Evolutionary conservation across 1,140 invertebrate genomes (phyloP), one percentile per base, ranked within the genome.

Genomic region (Melanaphis sacchari): DNA sequence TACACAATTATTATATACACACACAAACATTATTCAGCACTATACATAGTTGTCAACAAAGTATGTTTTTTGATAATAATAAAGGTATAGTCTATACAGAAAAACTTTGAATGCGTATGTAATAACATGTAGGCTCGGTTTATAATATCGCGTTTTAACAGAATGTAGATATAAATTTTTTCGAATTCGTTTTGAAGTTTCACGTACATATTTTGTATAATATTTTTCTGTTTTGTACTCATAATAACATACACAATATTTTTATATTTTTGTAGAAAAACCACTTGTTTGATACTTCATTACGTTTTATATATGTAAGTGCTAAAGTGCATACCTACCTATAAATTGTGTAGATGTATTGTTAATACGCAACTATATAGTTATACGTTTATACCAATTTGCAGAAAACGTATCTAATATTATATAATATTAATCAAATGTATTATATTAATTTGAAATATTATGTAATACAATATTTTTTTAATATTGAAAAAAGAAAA

Each of bases 221-320:
- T 81, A n/a, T 82, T 82, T 82, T 82, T 38, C 22, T 82, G 21
- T 82, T 82, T 82, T 36, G 36, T 38, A 38, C 2, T 18, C 8
- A 43, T 43, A 0, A 46, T 46, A 15, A 46, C 11, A 18, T 46
- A 46, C 15, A 46, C 18, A 3, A 49, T 49, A 49, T 3, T 49
- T 18, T 49, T 18, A 49, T 22, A 21, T 81, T 38, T 9, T 1
- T 82, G 38, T 4, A 82, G 15, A 43, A 85, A 85, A 85, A 85
- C 84, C 84, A 85, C 84, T 85, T 85, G 49, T 90, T 38, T 11
- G 87, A 89, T 49, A 36, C 52, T 89, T 49, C 87, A 89, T 46
- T 54, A 38, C 15, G 18, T 76, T 76, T n/a, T 15, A 31, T n/a
- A 76, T 76, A 5, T 18, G 26, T 54, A 49, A n/a, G n/a, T n/a